Evolutionary conservation across 2,113 vertebrate species (phyloP).

Genomic region (Platichthys flesus): DNA sequence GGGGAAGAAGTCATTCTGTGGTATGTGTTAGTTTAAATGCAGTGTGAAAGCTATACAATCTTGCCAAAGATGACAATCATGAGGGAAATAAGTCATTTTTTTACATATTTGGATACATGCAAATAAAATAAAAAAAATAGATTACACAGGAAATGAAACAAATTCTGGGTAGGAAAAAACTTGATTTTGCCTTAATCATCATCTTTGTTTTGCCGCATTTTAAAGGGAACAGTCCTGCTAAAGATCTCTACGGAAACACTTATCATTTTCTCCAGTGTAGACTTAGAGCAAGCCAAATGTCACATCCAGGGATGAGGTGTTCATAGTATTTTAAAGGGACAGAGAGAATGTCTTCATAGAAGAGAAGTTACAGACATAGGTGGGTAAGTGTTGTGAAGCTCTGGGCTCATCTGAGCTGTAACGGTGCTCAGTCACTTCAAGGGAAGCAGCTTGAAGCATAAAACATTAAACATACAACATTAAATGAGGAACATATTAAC

Average conservation of each 20-base stretch:
- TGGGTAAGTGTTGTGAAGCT: neutral
- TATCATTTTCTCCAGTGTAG: too few relatives aligned
- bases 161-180: too few relatives aligned
- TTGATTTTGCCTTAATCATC: neutral
- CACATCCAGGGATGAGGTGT: constrained; percentile 1
- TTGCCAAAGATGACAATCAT: too few relatives aligned
- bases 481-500: neutral
- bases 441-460: constrained; percentile 40
- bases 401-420: constrained; percentile 19
- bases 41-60: neutral
- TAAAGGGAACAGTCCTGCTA: neutral
- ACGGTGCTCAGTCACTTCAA: neutral
- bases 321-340: constrained; percentile 25
- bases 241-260: neutral
- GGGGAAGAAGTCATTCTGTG: constrained; percentile 29
- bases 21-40: neutral
- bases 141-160: too few relatives aligned
- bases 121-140: neutral
- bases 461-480: neutral
- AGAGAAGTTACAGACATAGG: constrained; percentile 3
- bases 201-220: too few relatives aligned
- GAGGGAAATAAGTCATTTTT: neutral
- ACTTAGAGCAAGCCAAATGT: constrained; percentile 7
- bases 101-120: neutral
- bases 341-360: constrained; percentile 34